Percentiles rank a stretch among this genome's conserved stretches.
Evolutionary conservation across 2,113 vertebrate species (phyloP).

Genomic region (Callaeas wilsoni): DNA sequence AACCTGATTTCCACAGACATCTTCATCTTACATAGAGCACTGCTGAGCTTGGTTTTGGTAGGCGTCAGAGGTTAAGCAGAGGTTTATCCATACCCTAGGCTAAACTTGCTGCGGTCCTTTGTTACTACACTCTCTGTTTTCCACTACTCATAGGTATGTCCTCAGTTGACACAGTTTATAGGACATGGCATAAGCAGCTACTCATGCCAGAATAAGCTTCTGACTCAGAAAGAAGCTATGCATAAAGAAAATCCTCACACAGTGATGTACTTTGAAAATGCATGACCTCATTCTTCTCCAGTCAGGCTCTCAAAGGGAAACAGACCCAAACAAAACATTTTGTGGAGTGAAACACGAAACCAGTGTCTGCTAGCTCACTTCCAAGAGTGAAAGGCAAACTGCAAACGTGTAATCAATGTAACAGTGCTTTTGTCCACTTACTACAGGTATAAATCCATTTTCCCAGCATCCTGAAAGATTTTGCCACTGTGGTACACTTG

Average conservation of each 20-base stretch:
- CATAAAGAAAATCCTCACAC: slow-evolving; percentile 52
- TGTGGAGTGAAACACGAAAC: neutral
- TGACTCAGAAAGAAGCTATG: slow-evolving; percentile 47
- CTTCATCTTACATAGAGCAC: neutral
- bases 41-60: neutral
- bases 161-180: slow-evolving; percentile 47
- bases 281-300: slow-evolving; percentile 46
- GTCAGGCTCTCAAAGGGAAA: slow-evolving; percentile 19
- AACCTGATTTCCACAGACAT: neutral
- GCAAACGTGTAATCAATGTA: neutral
- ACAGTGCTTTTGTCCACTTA: neutral
- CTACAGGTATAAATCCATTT: slow-evolving; percentile 12
- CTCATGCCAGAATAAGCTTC: slow-evolving; percentile 33
- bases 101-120: neutral
- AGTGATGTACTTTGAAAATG: slow-evolving; percentile 38
- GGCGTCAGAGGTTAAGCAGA: neutral
- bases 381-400: neutral
- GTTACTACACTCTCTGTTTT: neutral
- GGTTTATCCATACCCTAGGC: neutral
- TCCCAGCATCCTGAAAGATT: neutral
- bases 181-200: slow-evolving; percentile 26
- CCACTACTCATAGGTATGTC: slow-evolving; percentile 13
- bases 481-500: neutral
- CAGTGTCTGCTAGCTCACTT: neutral
- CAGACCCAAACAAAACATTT: slow-evolving; percentile 32